phyloP scores from a whole-genome alignment of 2,888 invertebrate species.

The Epirrhoe alternata region DNA sequence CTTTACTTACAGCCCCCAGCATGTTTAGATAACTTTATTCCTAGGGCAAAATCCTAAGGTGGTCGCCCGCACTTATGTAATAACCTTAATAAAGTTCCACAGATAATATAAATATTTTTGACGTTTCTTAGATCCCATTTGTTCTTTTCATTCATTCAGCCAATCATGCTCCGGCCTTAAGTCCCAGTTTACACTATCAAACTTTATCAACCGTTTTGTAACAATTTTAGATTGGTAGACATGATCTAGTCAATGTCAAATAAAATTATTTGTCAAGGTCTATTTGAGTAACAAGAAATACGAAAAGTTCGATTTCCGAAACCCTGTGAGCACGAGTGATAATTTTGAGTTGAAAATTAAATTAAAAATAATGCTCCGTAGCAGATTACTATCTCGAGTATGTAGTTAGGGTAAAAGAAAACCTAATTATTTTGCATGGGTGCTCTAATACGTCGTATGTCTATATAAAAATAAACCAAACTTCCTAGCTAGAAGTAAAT shows the following conservation, averaged over 20 bases:
- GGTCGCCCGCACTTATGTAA: slow-evolving; percentile 76
- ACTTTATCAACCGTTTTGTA: background rate
- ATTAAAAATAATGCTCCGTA: slow-evolving; percentile 52
- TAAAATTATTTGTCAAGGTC: no score
- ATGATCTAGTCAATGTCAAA: no score
- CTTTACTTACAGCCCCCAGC: slow-evolving; percentile 87
- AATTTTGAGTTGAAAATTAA: background rate
- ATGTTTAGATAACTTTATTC: slow-evolving; percentile 70
- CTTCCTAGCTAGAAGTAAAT: background rate
- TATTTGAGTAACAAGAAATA: no score
- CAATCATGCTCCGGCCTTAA: no score
- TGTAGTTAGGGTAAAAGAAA: slow-evolving; percentile 27
- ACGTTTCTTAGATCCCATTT: background rate
- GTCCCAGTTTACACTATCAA: background rate
- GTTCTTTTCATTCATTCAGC: slow-evolving; percentile 15
- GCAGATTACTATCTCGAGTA: slow-evolving; percentile 53
- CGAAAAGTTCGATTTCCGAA: no score
- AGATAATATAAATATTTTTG: slow-evolving; percentile 42
- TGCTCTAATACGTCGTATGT: background rate
- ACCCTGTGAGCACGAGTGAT: background rate
- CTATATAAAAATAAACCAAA: background rate
- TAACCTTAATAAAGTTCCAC: slow-evolving; percentile 62
- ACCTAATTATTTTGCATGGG: background rate
- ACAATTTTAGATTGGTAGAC: no score
- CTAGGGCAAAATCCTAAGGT: slow-evolving; percentile 53